Evolutionary conservation across 2,888 invertebrate species (phyloP), one percentile per base, ranked within the genome.

Genomic region (Drosophila algonquin): DNA sequence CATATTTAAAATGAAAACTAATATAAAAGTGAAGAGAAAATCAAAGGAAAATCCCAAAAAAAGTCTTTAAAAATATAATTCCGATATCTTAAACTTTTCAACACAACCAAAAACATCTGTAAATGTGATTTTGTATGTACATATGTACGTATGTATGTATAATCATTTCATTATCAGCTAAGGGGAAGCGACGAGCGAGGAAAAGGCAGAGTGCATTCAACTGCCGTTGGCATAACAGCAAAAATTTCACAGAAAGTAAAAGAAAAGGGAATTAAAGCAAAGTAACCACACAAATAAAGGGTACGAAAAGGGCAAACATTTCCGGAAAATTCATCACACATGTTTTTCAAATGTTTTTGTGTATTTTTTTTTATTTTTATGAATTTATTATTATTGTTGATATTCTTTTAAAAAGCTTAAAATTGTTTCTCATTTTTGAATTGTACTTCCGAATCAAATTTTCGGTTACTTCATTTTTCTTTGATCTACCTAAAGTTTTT

Each of bases 201-300:
- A 54, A 72, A 72, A 63, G 54, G 53, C 52, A 57, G 79, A 84
- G 84, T 84, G 82, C 87, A 77, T 84, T 84, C 87, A 87, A 84
- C 84, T 75, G 77, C 48, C 71, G 59, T 61, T 84, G 74, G 70
- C 69, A 71, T 80, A 81, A 81, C 73, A 70, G 64, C 79, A 65
- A 6, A 7, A 67, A 58, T 64, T 65, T 30, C 46, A 59, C 57
- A 56, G 52, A 27, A 55, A 40, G 44, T 30, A 58, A 59, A 24
- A 44, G 9, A n/a, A 35, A 54, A 2, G 10, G 7, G 8, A 30
- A 8, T 12, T 53, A 72, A 58, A 48, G 18, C 57, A 30, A 50
- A 56, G 45, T 47, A 52, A 18, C 14, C 40, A 47, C 21, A 14
- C 3, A 45, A 27, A n/a, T 47, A 51, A 45, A 7, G 3, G 18